Conservation (phyloP, 2,797 vertebrate species). For the Kryptopterus vitreolus region DNA sequence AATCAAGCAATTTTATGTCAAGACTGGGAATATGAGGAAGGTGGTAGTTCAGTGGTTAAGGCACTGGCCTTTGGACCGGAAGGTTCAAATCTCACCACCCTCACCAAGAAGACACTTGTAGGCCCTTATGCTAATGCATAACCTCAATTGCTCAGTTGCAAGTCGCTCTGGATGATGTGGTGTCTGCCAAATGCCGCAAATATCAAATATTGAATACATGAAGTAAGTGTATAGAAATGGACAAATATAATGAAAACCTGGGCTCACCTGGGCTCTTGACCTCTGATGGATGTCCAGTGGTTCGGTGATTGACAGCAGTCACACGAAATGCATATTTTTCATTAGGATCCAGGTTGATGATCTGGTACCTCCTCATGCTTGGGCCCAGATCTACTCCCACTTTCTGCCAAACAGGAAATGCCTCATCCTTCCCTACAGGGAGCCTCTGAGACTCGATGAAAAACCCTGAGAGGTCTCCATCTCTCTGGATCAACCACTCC, state of each 20-base stretch:
- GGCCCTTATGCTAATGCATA: no score
- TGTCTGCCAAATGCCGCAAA: no score
- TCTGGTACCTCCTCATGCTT: slow-evolving; percentile 69
- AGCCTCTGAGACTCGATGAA: slow-evolving; percentile 75
- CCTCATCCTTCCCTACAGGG: slow-evolving; percentile 20
- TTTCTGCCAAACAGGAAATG: slow-evolving; percentile 71
- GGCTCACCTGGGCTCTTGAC: slow-evolving; percentile 82
- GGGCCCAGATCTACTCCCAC: slow-evolving; percentile 73
- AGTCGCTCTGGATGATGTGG: no score
- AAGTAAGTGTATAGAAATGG: background rate
- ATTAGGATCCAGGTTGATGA: slow-evolving; percentile 77
- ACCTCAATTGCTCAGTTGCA: no score
- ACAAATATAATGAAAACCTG: background rate
- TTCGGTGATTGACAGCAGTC: slow-evolving; percentile 83
- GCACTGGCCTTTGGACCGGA: no score
- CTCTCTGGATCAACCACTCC: slow-evolving; percentile 73
- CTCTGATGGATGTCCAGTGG: slow-evolving; percentile 82
- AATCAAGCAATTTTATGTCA: no score
- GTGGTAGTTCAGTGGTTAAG: no score
- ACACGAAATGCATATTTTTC: slow-evolving; percentile 82
- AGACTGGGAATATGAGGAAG: no score
- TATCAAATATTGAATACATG: background rate
- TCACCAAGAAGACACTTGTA: no score
- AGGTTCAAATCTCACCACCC: no score
- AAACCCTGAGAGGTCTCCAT: slow-evolving; percentile 81